Evolutionary conservation across 2,113 vertebrate species (phyloP), one percentile per base, ranked within the genome.

Genomic region (Patagioenas fasciata): DNA sequence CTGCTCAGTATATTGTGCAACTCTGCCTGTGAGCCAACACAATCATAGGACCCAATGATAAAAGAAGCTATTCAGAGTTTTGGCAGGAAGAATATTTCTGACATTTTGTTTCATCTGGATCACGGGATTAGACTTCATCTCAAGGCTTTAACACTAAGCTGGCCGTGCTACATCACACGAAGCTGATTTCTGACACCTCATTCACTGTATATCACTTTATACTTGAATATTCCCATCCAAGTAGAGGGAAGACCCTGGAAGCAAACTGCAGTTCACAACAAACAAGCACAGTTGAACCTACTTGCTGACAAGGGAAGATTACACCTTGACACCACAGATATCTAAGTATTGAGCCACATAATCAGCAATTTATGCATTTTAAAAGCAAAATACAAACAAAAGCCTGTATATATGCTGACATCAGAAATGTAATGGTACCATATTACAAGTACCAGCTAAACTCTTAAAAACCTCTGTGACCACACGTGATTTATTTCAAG

Each of bases 51-150:
- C 74, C 58, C 50, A 28, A 7, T 26, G 88, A 93, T 73, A 96
- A 95, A 92, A 85, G 91, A 54, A 94, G 40, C 79, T 88, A 73
- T 92, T 96, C 82, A 86, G 87, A 82, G n/a, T 87, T 91, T 70
- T 96, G 94, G 94, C 91, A 95, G 65, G 50, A 85, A 67, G 47
- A 88, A 54, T 11, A 62, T 64, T 80, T 89, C 66, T 82, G 66
- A 81, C 74, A 82, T 92, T 92, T 84, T 89, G 58, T 70, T 94
- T 95, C 36, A 81, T 60, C 69, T 92, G 69, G 69, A 85, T 91
- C 60, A 64, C 75, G 54, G 67, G 74, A 91, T 92, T 80, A 89
- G 62, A 82, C 62, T 72, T 82, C 2, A 1, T 44, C 62, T 53
- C 10, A 2, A 62, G 40, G 60, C 36, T 85, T 95, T 94, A 96